phyloP scores from a whole-genome alignment of 2,797 vertebrate species.

The Macropodus opercularis region DNA sequence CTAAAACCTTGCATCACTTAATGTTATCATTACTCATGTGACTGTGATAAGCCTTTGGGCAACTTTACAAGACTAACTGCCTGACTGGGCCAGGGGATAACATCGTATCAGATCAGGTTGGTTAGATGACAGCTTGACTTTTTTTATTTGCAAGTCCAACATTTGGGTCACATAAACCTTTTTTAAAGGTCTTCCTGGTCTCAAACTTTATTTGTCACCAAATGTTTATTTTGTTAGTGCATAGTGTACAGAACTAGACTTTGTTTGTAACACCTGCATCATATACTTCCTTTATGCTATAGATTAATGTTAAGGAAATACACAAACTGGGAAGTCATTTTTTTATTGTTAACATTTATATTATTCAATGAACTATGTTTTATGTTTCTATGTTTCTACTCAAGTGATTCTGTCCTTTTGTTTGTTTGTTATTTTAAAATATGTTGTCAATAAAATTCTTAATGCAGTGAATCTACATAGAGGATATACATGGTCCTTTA shows the following conservation, averaged over 20 bases:
- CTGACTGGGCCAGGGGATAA: neutral
- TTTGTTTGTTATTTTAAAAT: no score
- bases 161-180: slow-evolving; percentile 59
- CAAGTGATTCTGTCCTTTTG: no score
- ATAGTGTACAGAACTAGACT: slow-evolving; percentile 2
- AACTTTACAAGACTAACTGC: slow-evolving; percentile 14
- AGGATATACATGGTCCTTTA: no score
- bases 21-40: neutral
- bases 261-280: neutral
- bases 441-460: no score
- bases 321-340: no score
- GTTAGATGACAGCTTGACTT: slow-evolving; percentile 44
- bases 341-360: no score
- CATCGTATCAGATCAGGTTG: slow-evolving; percentile 24
- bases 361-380: no score
- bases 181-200: slow-evolving; percentile 49
- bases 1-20: slow-evolving; percentile 8
- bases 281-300: no score
- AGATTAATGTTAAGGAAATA: no score
- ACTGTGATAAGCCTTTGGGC: slow-evolving; percentile 1
- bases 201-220: slow-evolving; percentile 40
- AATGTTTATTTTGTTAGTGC: slow-evolving; percentile 54
- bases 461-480: no score
- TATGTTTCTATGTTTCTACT: no score
- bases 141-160: slow-evolving; percentile 54